Evolutionary conservation across 1,140 invertebrate genomes (phyloP).

Genomic region (Olivierus martensii): DNA sequence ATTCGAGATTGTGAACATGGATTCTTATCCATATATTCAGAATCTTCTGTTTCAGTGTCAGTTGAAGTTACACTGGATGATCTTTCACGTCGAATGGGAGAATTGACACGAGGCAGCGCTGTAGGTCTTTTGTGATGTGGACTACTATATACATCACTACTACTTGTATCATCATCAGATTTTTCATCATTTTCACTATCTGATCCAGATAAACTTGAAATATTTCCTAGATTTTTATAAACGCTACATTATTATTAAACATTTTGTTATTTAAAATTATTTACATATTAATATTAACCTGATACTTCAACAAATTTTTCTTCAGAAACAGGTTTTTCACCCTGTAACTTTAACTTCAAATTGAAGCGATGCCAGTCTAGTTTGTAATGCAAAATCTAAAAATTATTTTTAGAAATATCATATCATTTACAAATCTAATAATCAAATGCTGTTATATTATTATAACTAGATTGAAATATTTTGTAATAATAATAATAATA

Average conservation of each 20-base stretch:
- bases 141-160: constrained; percentile 3
- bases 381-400: constrained; percentile 45
- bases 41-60: constrained; percentile 17
- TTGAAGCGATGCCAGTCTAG: constrained; percentile 58
- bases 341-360: constrained; percentile 46
- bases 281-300: constrained; percentile 14
- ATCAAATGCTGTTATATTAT: no score
- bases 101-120: not conserved
- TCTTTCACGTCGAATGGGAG: not conserved
- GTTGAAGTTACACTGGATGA: constrained; percentile 1
- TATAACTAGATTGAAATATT: no score
- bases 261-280: no score
- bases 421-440: no score
- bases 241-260: not conserved
- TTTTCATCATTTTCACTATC: constrained; percentile 30
- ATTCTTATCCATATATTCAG: constrained; percentile 4
- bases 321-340: constrained; percentile 40
- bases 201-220: constrained; percentile 61
- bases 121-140: constrained; percentile 6
- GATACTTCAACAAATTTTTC: constrained; percentile 37
- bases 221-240: constrained; percentile 40
- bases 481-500: no score
- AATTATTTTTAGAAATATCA: not conserved
- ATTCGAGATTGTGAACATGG: constrained; percentile 4
- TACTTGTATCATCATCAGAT: constrained; percentile 3